Evolutionary conservation across 1,140 invertebrate species (phyloP), one percentile per base, ranked within the genome.

Genomic region (Agraylea sexmaculata): DNA sequence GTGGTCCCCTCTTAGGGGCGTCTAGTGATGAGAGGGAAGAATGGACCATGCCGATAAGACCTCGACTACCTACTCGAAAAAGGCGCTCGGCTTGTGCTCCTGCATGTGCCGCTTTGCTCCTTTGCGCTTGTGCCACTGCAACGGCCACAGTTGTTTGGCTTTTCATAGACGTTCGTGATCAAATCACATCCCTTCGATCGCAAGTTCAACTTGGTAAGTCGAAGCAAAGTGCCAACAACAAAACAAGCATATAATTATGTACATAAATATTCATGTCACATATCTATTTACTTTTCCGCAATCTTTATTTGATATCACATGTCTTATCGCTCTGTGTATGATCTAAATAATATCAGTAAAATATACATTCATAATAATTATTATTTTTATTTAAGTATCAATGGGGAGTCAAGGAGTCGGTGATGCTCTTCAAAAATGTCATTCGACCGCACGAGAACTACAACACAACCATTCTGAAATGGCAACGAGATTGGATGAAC

Each of bases 151-250:
- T 78, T 23, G 66, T 78, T 40, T 80, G 76, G 74, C 63, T 78
- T 3, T 78, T 79, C 53, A 72, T 78, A 21, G 76, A 80, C 50
- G 74, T 78, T 19, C 65, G 75, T 48, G 65, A 77, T 43, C 76
- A 79, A 56, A 70, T 77, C 36, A 70, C 71, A 7, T 71, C 70
- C 5, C 64, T 80, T 4, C 65, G 75, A 44, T 69, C 62, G 28
- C 72, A 79, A 53, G 69, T 80, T 53, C 74, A 80, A 53, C 70
- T 75, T 78, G 76, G 77, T 78, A 58, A 35, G 35, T 27, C n/a
- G n/a, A n/a, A n/a, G n/a, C n/a, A n/a, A n/a, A n/a, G n/a, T n/a
- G n/a, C n/a, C n/a, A n/a, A n/a, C n/a, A n/a, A n/a, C n/a, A n/a
- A n/a, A n/a, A n/a, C n/a, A n/a, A n/a, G n/a, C n/a, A n/a, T n/a